phyloP scores from a whole-genome alignment of 2,113 vertebrate genomes.

The Vicugna pacos region DNA sequence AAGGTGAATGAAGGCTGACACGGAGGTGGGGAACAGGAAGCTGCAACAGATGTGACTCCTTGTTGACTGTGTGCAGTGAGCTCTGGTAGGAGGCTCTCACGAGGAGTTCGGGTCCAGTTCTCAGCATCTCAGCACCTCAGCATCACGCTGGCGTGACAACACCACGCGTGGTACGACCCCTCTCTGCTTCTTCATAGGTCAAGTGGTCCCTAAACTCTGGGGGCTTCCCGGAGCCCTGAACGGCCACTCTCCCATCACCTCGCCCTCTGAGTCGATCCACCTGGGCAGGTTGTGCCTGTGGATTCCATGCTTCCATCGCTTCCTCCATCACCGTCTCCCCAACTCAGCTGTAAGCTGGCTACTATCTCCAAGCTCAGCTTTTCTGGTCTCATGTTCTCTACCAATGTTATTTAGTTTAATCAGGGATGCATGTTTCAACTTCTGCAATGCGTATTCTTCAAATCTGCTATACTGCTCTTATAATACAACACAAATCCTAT shows the following conservation, averaged over 20 bases:
- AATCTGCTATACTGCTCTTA: too few relatives aligned
- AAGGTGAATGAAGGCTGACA: too few relatives aligned
- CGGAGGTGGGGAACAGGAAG: not conserved
- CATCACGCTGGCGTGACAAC: fast-evolving
- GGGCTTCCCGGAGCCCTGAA: not conserved
- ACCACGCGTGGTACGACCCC: fast-evolving
- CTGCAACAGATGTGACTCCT: fast-evolving
- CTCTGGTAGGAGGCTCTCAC: fast-evolving
- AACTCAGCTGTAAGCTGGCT: not conserved
- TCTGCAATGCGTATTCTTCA: not conserved
- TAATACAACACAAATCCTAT: not conserved
- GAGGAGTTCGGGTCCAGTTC: not conserved
- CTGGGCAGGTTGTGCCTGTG: not conserved
- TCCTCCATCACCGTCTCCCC: not conserved
- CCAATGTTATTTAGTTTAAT: not conserved
- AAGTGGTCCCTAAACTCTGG: not conserved
- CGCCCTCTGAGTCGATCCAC: fast-evolving
- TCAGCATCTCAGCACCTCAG: fast-evolving
- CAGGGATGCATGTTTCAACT: not conserved
- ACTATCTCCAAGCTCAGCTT: fast-evolving
- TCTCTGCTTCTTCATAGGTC: not conserved
- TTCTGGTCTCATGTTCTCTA: fast-evolving
- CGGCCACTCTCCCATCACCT: not conserved
- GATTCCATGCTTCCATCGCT: not conserved
- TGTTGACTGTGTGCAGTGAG: too few relatives aligned